Percentiles rank a stretch among this genome's conserved stretches.
Evolutionary conservation across 2,113 vertebrate species (phyloP).

Genomic region (Heterotilapia buettikoferi): DNA sequence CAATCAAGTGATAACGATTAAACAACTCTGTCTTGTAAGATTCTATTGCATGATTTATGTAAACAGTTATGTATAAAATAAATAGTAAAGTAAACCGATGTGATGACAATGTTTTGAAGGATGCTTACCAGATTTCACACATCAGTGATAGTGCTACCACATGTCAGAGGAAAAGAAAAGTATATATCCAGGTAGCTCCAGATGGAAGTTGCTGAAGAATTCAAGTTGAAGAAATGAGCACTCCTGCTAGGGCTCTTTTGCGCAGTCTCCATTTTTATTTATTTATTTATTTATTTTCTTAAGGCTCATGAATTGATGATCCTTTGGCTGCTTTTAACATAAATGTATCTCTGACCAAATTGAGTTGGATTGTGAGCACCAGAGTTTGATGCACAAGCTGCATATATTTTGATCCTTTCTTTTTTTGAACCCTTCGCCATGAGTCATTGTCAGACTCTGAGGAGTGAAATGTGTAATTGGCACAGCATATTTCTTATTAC

Average conservation of each 20-base stretch:
- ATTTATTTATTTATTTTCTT: background rate
- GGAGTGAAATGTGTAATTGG: background rate
- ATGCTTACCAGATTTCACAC: background rate
- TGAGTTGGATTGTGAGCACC: background rate
- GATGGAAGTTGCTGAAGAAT: background rate
- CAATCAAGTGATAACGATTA: conserved; percentile 54
- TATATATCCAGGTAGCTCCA: background rate
- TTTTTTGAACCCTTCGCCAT: background rate
- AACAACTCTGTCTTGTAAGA: conserved; percentile 31
- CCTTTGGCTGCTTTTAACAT: background rate
- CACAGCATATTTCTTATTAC: background rate
- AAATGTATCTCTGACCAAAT: background rate
- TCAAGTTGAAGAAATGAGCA: background rate
- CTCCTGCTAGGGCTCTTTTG: background rate
- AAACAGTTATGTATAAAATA: background rate
- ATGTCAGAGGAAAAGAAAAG: background rate
- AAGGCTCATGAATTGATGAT: background rate
- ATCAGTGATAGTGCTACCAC: background rate
- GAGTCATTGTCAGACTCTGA: background rate
- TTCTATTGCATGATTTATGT: conserved; percentile 7
- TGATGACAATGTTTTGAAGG: background rate
- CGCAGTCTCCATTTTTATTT: background rate
- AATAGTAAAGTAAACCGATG: background rate
- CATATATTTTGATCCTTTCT: background rate
- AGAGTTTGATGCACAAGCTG: background rate